These are phyloP conservation scores for Hipposideros armiger DNA, from an alignment of 2,113 vertebrate species.

Conservation along the genomic window DNA sequence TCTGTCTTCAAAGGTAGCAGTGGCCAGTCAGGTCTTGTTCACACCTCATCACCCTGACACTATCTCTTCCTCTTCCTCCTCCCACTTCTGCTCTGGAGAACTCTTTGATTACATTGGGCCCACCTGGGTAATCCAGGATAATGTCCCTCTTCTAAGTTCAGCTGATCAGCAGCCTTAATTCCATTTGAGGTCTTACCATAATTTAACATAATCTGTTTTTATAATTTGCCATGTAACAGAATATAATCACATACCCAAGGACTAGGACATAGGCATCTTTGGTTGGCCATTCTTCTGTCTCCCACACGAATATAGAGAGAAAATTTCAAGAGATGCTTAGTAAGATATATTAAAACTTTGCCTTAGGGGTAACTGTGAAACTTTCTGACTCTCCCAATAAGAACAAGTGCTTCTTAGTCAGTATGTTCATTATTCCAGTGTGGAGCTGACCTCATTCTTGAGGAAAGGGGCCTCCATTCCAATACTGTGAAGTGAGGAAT, in stretches of 20 bases:
- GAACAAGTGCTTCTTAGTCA: background rate
- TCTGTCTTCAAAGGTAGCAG: background rate
- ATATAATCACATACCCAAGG: background rate
- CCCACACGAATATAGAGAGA: background rate
- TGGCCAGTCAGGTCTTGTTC: background rate
- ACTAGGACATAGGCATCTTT: background rate
- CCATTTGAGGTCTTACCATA: conserved; percentile 1
- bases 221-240: background rate
- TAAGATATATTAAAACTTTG: background rate
- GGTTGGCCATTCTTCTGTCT: background rate
- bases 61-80: background rate
- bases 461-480: background rate
- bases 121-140: background rate
- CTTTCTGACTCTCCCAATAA: background rate
- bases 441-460: background rate
- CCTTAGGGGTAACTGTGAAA: background rate
- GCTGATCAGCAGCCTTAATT: conserved; percentile 14
- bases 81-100: background rate
- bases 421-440: background rate
- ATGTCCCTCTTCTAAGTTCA: background rate
- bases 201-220: background rate
- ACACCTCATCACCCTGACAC: background rate
- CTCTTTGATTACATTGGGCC: background rate
- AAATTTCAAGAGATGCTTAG: conserved; percentile 8
- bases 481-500: background rate